Base-by-base conservation (phyloP, 2,888 invertebrate species). In the Julus scanicus region DNA sequence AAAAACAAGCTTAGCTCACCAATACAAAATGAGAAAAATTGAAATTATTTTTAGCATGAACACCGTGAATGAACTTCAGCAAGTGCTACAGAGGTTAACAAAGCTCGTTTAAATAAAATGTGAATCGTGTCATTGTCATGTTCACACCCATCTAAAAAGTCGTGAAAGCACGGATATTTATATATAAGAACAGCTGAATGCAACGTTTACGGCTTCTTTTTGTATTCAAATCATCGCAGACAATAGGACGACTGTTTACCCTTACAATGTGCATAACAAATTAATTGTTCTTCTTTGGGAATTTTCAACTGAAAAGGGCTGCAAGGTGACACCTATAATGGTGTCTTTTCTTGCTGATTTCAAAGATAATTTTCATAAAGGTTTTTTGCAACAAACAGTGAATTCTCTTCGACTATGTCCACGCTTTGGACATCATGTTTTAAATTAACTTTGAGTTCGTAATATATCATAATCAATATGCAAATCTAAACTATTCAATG, bases 181-280 rank as follows among this genome's bases (percentile, higher is more conserved):
- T 63, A 63, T 63, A 63, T 63, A 63, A 63, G 57, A 63, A 63
- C 2, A n/a, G 57, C 15, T 15, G 57, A 63, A 63, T 63, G n/a
- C 57, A 20, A 63, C 57, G 57, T 63, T 63, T 63, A 63, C 57
- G 17, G 57, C 57, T n/a, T n/a, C 57, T 63, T 63, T 63, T 63
- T 63, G 57, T 63, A n/a, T 63, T 17, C 57, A 63, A 63, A 63
- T 63, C 17, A n/a, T n/a, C 53, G 17, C 15, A 63, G n/a, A 63
- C 57, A 63, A 63, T n/a, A n/a, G 57, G 57, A 63, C 57, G n/a
- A 63, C n/a, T 63, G 57, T 63, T 63, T n/a, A 63, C n/a, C 17
- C n/a, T 63, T 63, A n/a, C 57, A 63, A 63, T n/a, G 57, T 63
- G 57, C 57, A 63, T 63, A n/a, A n/a, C 57, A n/a, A 63, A 63